phyloP scores from a whole-genome alignment of 1,140 invertebrate species.

The Drosophila busckii region DNA sequence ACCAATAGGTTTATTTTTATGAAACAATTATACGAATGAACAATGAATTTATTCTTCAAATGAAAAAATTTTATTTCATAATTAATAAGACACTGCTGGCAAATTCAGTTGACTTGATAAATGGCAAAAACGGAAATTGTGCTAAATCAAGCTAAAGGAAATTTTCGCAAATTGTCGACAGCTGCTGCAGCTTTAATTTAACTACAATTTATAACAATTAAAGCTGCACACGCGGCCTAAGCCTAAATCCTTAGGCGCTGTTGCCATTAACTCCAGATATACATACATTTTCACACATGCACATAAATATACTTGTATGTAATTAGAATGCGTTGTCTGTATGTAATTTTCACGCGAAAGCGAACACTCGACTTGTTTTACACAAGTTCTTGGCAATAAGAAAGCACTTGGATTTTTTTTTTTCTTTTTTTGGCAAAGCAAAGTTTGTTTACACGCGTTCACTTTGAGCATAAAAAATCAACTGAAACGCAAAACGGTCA shows the following conservation, averaged over 20 bases:
- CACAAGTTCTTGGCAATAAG: constrained; percentile 15
- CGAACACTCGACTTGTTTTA: constrained; percentile 12
- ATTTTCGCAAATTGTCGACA: constrained; percentile 59
- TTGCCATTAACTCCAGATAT: constrained; percentile 38
- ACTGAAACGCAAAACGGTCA: constrained; percentile 67
- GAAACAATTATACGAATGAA: too few species aligned
- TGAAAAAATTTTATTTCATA: constrained; percentile 70
- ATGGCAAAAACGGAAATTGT: constrained; percentile 67
- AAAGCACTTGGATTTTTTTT: too few species aligned
- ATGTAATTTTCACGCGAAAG: constrained; percentile 14
- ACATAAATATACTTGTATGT: too few species aligned
- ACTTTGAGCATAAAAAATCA: constrained; percentile 57
- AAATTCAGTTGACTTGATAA: constrained; percentile 66
- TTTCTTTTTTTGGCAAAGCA: too few species aligned
- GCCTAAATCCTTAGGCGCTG: not conserved
- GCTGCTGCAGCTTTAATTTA: constrained; percentile 50
- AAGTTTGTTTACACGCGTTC: constrained; percentile 50
- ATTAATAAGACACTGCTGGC: constrained; percentile 50
- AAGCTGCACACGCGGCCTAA: constrained; percentile 48
- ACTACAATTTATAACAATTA: constrained; percentile 66
- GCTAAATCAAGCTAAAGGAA: constrained; percentile 65
- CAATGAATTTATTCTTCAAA: too few species aligned
- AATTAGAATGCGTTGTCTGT: constrained; percentile 18
- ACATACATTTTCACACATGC: too few species aligned
- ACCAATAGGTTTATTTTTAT: too few species aligned